Evolutionary conservation across 2,113 vertebrate genomes (phyloP).

Genomic region (Hippocampus abdominalis): DNA sequence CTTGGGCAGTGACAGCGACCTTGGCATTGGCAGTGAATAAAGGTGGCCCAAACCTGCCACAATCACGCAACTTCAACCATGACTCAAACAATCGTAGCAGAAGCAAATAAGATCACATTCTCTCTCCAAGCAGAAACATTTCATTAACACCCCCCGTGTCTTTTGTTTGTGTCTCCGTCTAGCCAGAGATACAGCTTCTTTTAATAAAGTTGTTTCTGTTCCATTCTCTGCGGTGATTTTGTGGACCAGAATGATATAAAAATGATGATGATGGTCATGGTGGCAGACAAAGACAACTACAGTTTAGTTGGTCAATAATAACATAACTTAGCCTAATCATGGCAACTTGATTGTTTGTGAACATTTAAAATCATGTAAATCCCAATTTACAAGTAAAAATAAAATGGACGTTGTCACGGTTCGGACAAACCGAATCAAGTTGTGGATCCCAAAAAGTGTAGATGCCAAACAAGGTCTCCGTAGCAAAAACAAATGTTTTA

Average conservation of each 20-base stretch:
- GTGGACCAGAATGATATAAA: not conserved
- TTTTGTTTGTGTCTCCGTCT: not conserved
- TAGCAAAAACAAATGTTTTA: too few relatives aligned
- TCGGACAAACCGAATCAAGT: too few relatives aligned
- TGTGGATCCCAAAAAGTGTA: too few relatives aligned
- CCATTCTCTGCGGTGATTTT: not conserved
- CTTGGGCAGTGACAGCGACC: constrained; percentile 74
- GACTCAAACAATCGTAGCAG: constrained; percentile 41
- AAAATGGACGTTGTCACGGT: not conserved
- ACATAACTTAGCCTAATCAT: not conserved
- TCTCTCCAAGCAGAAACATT: constrained; percentile 32
- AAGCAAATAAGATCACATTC: constrained; percentile 40
- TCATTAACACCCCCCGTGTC: constrained; percentile 38
- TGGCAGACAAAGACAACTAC: too few relatives aligned
- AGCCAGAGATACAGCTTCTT: not conserved
- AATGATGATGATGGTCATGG: too few relatives aligned
- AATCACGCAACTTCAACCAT: constrained; percentile 23
- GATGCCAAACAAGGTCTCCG: too few relatives aligned
- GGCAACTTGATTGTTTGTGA: not conserved
- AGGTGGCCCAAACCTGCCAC: constrained; percentile 53
- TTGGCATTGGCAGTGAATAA: constrained; percentile 69
- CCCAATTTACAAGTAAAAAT: not conserved
- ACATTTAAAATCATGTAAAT: not conserved
- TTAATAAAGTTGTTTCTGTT: not conserved
- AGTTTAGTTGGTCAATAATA: too few relatives aligned